Evolutionary conservation across 2,113 vertebrate species (phyloP).

Genomic region (Chloropsis cyanopogon): DNA sequence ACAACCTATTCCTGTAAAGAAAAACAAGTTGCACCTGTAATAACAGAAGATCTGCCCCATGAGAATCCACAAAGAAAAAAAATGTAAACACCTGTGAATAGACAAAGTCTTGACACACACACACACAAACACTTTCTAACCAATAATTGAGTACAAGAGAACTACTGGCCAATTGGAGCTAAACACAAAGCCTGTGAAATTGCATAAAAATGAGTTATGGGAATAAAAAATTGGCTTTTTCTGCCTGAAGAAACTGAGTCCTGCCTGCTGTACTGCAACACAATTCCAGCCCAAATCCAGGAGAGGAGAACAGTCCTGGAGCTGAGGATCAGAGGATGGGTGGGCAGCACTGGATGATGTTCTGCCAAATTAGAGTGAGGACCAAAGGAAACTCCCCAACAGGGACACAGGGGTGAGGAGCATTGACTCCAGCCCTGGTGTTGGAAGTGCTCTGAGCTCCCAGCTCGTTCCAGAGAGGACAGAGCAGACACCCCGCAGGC

Average conservation of each 20-base stretch:
- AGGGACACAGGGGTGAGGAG: not conserved
- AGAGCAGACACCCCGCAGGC: not conserved
- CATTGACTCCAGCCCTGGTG: not conserved
- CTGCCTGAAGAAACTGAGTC: not conserved
- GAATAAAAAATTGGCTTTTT: not conserved
- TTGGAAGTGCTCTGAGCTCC: too few species aligned
- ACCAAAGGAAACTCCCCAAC: not conserved
- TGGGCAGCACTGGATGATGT: rapidly evolving
- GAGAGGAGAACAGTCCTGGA: not conserved
- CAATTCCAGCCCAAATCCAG: not conserved
- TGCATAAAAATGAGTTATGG: not conserved
- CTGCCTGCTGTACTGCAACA: not conserved
- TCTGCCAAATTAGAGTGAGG: not conserved
- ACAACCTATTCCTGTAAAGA: not conserved
- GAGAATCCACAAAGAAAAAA: not conserved
- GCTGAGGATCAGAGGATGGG: rapidly evolving
- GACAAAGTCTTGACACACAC: not conserved
- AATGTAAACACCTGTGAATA: not conserved
- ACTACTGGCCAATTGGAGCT: not conserved
- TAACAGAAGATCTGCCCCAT: not conserved
- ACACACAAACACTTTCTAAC: not conserved
- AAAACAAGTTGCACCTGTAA: not conserved
- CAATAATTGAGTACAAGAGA: not conserved
- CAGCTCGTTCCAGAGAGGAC: not conserved
- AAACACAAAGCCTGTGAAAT: not conserved